These are phyloP conservation scores for Eurois occulta DNA, from an alignment of 2,888 invertebrate species.

Conservation along the genomic window DNA sequence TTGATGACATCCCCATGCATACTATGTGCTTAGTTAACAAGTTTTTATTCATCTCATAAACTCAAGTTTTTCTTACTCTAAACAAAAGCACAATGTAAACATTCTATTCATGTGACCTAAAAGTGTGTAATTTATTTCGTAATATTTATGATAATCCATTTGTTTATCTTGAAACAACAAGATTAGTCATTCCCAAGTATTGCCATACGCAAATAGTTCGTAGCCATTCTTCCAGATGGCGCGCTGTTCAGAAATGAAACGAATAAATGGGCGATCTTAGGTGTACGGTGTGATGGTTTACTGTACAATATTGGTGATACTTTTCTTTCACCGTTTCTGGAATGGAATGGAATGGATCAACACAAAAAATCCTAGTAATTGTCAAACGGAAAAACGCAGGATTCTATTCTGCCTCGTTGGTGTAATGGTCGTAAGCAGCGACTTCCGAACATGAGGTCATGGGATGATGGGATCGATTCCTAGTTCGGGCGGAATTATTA, in stretches of 20 bases:
- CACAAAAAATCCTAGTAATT: not conserved
- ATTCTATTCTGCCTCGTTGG: not conserved
- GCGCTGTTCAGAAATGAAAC: slow-evolving; percentile 28
- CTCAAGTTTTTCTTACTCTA: not conserved
- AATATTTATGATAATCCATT: slow-evolving; percentile 1
- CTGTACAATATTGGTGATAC: not conserved
- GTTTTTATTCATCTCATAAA: not conserved
- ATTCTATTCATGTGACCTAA: not conserved
- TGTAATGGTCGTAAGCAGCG: not conserved
- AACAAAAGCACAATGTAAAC: not conserved
- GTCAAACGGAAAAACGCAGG: not conserved
- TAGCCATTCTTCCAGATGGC: slow-evolving; percentile 46
- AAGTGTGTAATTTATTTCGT: not conserved
- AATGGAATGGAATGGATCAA: not conserved
- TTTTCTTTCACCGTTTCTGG: not conserved
- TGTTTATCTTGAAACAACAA: slow-evolving; percentile 23
- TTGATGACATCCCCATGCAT: not conserved
- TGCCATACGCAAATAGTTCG: slow-evolving; percentile 11
- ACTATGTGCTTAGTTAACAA: not conserved
- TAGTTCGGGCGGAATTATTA: no score
- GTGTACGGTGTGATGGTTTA: not conserved
- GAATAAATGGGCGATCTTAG: not conserved
- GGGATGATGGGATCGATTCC: no score
- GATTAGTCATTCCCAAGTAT: not conserved
- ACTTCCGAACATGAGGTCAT: not conserved